phyloP scores from a whole-genome alignment of 2,113 vertebrate genomes.

The Phalacrocorax brasilianus region DNA sequence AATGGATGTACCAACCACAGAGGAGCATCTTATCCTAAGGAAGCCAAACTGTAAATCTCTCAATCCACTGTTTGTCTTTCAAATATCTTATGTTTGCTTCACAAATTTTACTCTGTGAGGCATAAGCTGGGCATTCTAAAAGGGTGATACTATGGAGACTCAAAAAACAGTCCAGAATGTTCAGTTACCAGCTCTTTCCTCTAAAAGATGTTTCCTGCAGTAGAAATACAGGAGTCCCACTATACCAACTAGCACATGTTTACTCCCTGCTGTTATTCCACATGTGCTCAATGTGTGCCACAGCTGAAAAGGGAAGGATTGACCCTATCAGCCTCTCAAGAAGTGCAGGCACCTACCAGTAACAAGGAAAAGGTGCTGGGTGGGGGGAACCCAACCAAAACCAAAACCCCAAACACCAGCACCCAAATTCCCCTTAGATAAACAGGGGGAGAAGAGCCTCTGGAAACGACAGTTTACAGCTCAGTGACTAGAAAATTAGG shows the following conservation, averaged over 20 bases:
- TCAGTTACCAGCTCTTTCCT: neutral
- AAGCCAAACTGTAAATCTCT: neutral
- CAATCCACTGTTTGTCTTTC: neutral
- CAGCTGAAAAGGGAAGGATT: neutral
- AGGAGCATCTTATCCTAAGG: neutral
- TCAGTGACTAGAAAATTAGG: neutral
- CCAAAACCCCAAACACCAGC: neutral
- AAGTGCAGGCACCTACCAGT: neutral
- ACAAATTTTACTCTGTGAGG: neutral
- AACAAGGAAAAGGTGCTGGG: neutral
- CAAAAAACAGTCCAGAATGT: neutral
- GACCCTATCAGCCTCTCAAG: neutral
- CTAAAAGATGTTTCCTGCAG: neutral
- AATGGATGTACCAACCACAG: neutral
- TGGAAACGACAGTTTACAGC: neutral
- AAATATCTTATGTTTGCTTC: neutral
- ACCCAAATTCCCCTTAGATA: neutral
- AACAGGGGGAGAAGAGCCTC: neutral
- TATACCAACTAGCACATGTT: neutral
- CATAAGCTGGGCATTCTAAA: neutral
- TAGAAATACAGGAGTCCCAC: neutral
- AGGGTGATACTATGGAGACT: neutral
- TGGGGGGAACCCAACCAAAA: too few relatives aligned
- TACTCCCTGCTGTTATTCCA: conserved; percentile 1
- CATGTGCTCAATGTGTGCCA: neutral